Evolutionary conservation across 2,797 vertebrate species (phyloP).

Genomic region (Clarias fuscus): DNA sequence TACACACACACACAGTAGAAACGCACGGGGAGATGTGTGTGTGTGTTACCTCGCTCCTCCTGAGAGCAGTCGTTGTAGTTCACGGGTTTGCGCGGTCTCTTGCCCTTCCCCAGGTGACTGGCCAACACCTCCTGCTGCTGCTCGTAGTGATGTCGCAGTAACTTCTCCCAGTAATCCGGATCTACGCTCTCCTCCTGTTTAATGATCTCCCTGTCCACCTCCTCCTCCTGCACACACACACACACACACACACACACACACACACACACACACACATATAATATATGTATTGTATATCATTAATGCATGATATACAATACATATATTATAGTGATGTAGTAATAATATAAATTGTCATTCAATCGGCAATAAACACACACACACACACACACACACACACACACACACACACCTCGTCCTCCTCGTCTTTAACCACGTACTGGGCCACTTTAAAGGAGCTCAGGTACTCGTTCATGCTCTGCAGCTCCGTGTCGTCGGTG

Average conservation of each 20-base stretch:
- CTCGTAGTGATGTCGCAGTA: conserved; percentile 96
- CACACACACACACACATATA: not conserved
- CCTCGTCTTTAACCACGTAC: conserved; percentile 97
- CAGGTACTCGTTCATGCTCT: conserved; percentile 99
- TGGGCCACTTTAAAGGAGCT: conserved; percentile 99
- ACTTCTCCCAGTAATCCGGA: conserved; percentile 98
- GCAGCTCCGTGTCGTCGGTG: conserved; percentile 93
- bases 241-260: conserved; percentile 61
- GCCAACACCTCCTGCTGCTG: conserved; percentile 98
- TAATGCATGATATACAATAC: not conserved
- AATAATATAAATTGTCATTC: not conserved
- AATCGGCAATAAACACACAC: not conserved
- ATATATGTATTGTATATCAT: too few relatives aligned
- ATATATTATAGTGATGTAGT: not conserved
- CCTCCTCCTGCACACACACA: conserved; percentile 82
- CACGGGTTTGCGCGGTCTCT: conserved; percentile 96
- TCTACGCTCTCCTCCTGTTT: conserved; percentile 98
- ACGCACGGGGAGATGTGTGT: not conserved
- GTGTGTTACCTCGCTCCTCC: conserved; percentile 93
- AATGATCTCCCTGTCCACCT: conserved; percentile 96
- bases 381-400: conserved; percentile 62
- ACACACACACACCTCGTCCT: conserved; percentile 82
- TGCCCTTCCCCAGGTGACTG: conserved; percentile 97
- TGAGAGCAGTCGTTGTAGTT: conserved; percentile 99
- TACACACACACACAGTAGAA: too few relatives aligned